Base-by-base conservation (phyloP, 2,797 vertebrate species). In the Melanotaenia pygmaea region DNA sequence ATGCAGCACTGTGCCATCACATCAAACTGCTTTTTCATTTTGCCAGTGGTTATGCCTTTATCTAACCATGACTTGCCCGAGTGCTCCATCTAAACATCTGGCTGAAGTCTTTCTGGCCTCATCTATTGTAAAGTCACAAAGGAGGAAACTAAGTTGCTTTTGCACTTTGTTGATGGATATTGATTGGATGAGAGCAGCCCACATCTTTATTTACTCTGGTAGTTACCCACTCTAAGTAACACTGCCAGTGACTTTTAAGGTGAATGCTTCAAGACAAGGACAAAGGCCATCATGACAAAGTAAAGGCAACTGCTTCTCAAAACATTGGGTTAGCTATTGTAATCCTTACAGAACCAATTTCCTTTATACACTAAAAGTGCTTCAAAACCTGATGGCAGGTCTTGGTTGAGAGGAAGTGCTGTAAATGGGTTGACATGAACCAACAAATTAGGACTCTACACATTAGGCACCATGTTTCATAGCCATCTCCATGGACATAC, bases 121-220 rank as follows among this genome's bases (percentile, higher is more conserved):
- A 43, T 87, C 73, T 73, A 20, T 72, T 80, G 77, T 71, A 67
- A 72, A 89, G 81, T 81, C 77, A 70, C 81, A 73, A 40, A 79
- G 89, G 78, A 82, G 76, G 77, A 80, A 84, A 66, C 76, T 66
- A 79, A 60, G 82, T 89, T 86, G 76, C 84, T 76, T 72, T 73
- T 78, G 81, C 66, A 77, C 76, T 75, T 64, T 65, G 79, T 71
- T 93, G 87, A 91, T 91, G 85, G 87, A 67, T 91, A 90, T 91
- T 74, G 90, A 91, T 90, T 76, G 63, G 77, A 74, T 50, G 68
- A 74, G 84, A 85, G 77, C 72, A 77, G 79, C 70, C 72, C 72
- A 61, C 80, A 69, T 88, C 82, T 82, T 83, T 80, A 88, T 86
- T 83, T 80, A 78, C 69, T 81, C 59, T 70, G 70, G 50, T 83